Conservation (phyloP, 23 tunicate species). For the Ascidia mentula region DNA sequence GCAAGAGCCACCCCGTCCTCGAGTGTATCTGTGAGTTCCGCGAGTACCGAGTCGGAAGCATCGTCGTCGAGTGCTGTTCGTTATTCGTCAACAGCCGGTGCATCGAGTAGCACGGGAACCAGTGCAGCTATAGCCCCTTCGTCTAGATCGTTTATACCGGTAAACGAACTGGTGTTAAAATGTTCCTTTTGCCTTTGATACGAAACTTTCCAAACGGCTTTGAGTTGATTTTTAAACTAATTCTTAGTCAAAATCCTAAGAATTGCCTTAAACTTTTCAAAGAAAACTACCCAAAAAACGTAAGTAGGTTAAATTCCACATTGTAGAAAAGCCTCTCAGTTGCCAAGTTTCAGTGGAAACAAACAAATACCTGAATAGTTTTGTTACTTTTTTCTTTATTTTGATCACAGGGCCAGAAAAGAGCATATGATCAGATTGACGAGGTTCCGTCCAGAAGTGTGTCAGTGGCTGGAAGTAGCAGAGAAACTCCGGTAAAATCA, state of each 20-base stretch:
- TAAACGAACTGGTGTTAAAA: too few species aligned
- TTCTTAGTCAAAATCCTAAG: neutral
- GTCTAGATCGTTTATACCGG: neutral
- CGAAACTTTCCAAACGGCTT: too few species aligned
- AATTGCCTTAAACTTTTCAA: too few species aligned
- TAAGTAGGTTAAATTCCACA: too few species aligned
- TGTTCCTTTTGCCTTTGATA: too few species aligned
- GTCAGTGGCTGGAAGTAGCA: constrained; percentile 69
- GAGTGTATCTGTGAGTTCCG: neutral
- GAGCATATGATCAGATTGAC: constrained; percentile 53
- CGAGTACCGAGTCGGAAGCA: constrained; percentile 4
- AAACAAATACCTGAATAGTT: too few species aligned
- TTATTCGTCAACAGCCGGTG: neutral
- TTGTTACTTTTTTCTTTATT: too few species aligned
- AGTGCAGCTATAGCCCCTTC: constrained; percentile 4
- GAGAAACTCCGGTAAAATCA: constrained; percentile 75
- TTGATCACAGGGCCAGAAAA: constrained; percentile 45
- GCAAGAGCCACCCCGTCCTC: neutral
- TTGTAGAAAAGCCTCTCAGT: neutral
- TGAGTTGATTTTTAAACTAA: neutral
- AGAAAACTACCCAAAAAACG: too few species aligned
- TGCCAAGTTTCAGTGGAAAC: too few species aligned
- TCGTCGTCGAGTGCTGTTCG: constrained; percentile 13
- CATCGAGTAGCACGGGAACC: constrained; percentile 5
- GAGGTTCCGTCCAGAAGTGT: constrained; percentile 28